Conservation (phyloP, 35 echinoderm and acorn worm species). For the Strongylocentrotus purpuratus region DNA sequence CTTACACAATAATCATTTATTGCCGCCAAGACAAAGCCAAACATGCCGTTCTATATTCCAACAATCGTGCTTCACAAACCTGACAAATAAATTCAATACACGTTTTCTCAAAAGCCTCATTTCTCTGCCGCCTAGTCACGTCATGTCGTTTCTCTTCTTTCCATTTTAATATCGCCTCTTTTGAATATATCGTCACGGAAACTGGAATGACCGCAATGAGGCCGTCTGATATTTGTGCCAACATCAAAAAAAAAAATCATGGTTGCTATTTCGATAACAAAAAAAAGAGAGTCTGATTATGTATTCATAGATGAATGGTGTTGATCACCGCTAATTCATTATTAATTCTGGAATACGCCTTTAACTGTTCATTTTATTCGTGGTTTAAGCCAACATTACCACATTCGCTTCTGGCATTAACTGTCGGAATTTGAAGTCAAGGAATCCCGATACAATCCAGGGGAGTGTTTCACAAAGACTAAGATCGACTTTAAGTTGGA, state of each 20-base stretch:
- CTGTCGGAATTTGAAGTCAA: too few relatives aligned
- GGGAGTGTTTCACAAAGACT: too few relatives aligned
- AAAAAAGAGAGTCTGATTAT: background rate
- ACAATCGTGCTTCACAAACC: background rate
- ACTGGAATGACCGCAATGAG: background rate
- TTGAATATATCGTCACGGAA: background rate
- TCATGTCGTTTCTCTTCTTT: background rate
- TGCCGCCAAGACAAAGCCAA: background rate
- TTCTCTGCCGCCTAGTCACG: background rate
- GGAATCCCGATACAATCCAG: too few relatives aligned
- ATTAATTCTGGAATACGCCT: too few relatives aligned
- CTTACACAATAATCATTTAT: too few relatives aligned
- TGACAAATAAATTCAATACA: background rate
- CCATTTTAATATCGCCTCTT: background rate
- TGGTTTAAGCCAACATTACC: too few relatives aligned
- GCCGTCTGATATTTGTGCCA: background rate
- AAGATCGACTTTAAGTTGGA: too few relatives aligned
- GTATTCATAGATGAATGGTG: background rate
- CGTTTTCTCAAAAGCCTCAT: constrained; percentile 1
- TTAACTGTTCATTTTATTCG: too few relatives aligned
- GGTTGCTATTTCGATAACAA: too few relatives aligned
- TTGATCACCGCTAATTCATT: background rate
- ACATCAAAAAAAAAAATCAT: too few relatives aligned
- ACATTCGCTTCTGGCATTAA: too few relatives aligned
- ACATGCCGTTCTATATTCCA: background rate